Evolutionary conservation across 92 coral and sea anemone species (phyloP).

Genomic region (Porites rus): DNA sequence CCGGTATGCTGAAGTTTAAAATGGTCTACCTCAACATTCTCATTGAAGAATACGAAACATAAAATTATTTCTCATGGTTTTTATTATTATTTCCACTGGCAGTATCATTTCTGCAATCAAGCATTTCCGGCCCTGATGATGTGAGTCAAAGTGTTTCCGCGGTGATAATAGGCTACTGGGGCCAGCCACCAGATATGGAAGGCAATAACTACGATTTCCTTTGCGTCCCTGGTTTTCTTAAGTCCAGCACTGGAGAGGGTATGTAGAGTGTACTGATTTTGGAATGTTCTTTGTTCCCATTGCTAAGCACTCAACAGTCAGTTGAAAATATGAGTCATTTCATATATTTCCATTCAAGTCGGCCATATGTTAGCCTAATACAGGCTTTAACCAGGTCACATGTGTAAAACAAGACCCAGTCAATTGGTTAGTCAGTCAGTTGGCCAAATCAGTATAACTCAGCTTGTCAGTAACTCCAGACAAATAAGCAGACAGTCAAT

Average conservation of each 20-base stretch:
- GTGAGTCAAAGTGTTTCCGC: not conserved
- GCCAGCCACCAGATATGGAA: conserved; percentile 26
- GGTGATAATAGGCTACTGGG: conserved; percentile 62
- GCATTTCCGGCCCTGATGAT: not conserved
- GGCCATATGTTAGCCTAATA: too few relatives aligned
- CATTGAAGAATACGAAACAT: not conserved
- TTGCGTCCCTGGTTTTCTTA: conserved; percentile 60
- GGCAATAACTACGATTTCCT: conserved; percentile 28
- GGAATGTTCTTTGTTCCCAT: not conserved
- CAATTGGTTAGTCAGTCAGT: not conserved
- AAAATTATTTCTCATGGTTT: too few relatives aligned
- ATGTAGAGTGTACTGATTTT: not conserved
- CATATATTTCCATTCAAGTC: too few relatives aligned
- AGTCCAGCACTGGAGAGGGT: conserved; percentile 57
- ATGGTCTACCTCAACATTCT: not conserved
- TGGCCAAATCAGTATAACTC: too few relatives aligned
- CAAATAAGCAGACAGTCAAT: not conserved
- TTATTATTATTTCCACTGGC: not conserved
- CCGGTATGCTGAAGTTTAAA: too few relatives aligned
- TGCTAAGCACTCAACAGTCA: not conserved
- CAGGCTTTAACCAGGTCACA: too few relatives aligned
- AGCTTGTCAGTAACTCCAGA: too few relatives aligned
- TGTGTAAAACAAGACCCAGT: not conserved
- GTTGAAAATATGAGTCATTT: too few relatives aligned
- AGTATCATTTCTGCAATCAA: conserved; percentile 14